Percentiles rank a stretch among this genome's conserved stretches.
Evolutionary conservation across 2,797 vertebrate species (phyloP).

Genomic region (Acanthurus tractus): DNA sequence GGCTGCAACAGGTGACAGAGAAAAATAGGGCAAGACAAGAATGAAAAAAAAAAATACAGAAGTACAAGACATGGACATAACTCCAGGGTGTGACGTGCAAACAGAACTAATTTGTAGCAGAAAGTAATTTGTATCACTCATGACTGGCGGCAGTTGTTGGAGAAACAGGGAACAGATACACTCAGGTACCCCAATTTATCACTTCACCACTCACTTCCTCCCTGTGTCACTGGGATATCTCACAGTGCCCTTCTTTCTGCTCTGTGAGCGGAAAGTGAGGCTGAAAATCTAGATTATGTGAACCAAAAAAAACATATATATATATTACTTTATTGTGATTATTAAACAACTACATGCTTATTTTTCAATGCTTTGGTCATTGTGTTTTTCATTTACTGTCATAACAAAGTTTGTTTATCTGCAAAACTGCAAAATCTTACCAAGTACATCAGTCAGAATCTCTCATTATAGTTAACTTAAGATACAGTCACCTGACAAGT

Average conservation of each 20-base stretch:
- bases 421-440: too few relatives aligned
- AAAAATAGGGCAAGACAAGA: slow-evolving; percentile 67
- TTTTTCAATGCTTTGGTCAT: neutral
- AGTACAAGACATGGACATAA: slow-evolving; percentile 72
- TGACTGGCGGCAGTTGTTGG: slow-evolving; percentile 74
- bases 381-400: too few relatives aligned
- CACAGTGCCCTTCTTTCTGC: slow-evolving; percentile 36
- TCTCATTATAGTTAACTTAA: too few relatives aligned
- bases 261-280: slow-evolving; percentile 20
- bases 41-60: slow-evolving; percentile 31
- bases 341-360: too few relatives aligned
- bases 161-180: slow-evolving; percentile 72
- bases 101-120: slow-evolving; percentile 80
- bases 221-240: slow-evolving; percentile 37
- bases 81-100: slow-evolving; percentile 73
- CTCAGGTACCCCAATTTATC: slow-evolving; percentile 74
- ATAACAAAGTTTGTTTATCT: neutral
- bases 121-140: slow-evolving; percentile 82
- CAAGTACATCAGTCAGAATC: too few relatives aligned
- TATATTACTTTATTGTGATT: neutral
- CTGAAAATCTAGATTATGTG: neutral
- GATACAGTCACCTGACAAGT: too few relatives aligned
- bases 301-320: slow-evolving; percentile 7
- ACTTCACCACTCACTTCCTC: slow-evolving; percentile 55
- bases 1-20: slow-evolving; percentile 77